A percentile compares a stretch with the other conserved stretches of the same genome.
phyloP scores from a whole-genome alignment of 2,888 invertebrate species.

The Nephrotoma appendiculata region DNA sequence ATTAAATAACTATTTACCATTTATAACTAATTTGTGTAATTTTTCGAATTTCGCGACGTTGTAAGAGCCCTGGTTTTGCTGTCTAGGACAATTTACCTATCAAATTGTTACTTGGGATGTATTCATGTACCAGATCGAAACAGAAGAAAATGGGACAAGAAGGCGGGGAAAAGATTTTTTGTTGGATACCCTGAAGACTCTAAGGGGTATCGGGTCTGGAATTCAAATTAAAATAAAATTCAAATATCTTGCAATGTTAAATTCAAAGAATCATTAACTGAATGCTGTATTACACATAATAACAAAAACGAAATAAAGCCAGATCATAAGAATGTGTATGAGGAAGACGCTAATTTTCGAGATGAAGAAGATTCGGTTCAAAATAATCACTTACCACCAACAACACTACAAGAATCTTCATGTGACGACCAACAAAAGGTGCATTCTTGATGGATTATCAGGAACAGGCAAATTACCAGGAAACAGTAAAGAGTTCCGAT shows the following conservation, averaged over 20 bases:
- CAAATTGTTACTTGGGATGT: too few species aligned
- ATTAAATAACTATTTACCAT: too few species aligned
- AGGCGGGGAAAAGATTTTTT: neutral
- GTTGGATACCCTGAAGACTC: neutral
- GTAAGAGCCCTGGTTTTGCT: too few species aligned
- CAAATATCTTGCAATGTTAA: neutral
- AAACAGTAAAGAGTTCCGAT: neutral
- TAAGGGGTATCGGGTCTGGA: neutral
- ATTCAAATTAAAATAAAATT: neutral
- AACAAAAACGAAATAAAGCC: too few species aligned
- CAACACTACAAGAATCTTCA: too few species aligned
- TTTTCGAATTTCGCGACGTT: too few species aligned
- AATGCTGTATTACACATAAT: too few species aligned
- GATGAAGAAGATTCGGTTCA: neutral
- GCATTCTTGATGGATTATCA: neutral
- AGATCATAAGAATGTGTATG: neutral
- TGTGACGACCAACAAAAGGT: neutral
- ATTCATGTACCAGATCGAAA: conserved; percentile 13
- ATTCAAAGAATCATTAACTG: neutral
- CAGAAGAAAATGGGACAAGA: conserved; percentile 10
- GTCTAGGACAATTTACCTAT: too few species aligned
- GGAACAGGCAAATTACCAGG: neutral
- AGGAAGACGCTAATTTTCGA: neutral
- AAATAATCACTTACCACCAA: neutral
- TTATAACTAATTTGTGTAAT: too few species aligned